Evolutionary conservation across 2,888 invertebrate genomes (phyloP).

Genomic region (Fissipunctia ypsillon): DNA sequence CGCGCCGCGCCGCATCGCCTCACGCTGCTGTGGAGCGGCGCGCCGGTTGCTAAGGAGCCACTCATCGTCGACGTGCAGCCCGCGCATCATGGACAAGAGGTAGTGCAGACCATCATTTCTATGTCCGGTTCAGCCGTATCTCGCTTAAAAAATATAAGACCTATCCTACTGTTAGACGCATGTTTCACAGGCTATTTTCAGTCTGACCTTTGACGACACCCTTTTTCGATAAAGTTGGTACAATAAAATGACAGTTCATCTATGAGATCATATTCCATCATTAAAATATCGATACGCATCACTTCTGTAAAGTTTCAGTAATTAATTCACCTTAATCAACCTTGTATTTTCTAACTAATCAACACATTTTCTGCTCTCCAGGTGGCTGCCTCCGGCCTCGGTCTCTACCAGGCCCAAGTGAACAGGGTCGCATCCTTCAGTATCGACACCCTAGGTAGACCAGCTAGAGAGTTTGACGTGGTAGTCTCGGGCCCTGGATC

Average conservation of each 20-base stretch:
- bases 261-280: neutral
- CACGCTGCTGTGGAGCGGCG: slow-evolving; percentile 96
- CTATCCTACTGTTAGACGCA: neutral
- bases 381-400: slow-evolving; percentile 94
- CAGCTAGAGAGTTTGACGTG: slow-evolving; percentile 97
- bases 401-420: slow-evolving; percentile 96
- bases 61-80: slow-evolving; percentile 90
- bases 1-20: slow-evolving; percentile 96
- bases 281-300: neutral
- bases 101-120: slow-evolving; percentile 61
- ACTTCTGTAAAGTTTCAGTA: neutral
- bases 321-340: neutral
- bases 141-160: neutral
- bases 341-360: neutral
- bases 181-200: neutral
- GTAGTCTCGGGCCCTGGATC: slow-evolving; percentile 96
- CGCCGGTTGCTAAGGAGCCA: slow-evolving; percentile 91
- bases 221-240: neutral
- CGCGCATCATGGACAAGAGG: slow-evolving; percentile 93
- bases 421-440: slow-evolving; percentile 96
- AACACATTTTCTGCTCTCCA: slow-evolving; percentile 50
- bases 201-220: neutral
- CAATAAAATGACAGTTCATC: neutral
- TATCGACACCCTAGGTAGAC: slow-evolving; percentile 96
- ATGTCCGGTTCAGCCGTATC: neutral